Percentiles rank a stretch among this genome's conserved stretches.
These are phyloP conservation scores for Odobenus rosmarus DNA, from an alignment of 2,113 vertebrate species.

Conservation along the genomic window DNA sequence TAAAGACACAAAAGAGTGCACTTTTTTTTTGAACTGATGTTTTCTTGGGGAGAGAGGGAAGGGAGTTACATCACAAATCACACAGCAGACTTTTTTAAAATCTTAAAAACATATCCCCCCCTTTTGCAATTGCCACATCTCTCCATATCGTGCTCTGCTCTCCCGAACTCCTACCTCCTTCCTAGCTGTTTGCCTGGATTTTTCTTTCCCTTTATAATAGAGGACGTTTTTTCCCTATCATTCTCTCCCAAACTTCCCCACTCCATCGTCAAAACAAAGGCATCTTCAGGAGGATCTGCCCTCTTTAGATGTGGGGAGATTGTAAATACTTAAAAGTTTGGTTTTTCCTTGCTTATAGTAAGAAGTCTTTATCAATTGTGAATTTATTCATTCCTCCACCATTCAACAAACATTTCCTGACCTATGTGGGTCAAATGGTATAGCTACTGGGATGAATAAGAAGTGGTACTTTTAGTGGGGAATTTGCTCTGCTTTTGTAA, in stretches of 20 bases:
- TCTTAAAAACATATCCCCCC: background rate
- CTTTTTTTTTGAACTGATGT: background rate
- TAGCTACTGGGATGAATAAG: background rate
- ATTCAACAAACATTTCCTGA: conserved; percentile 20
- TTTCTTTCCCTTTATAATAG: background rate
- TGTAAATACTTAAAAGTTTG: background rate
- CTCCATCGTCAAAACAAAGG: background rate
- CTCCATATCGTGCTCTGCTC: background rate
- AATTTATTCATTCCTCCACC: background rate
- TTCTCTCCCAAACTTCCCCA: background rate
- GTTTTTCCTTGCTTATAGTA: background rate
- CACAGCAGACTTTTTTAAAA: background rate
- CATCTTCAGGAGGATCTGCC: background rate
- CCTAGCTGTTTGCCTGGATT: background rate
- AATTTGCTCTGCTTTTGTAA: conserved; percentile 37
- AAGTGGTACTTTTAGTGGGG: background rate
- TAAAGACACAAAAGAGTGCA: background rate
- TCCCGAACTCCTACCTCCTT: background rate
- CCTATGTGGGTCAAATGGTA: background rate
- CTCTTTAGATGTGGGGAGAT: background rate
- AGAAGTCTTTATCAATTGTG: background rate
- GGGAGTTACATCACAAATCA: background rate
- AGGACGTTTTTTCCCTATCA: background rate
- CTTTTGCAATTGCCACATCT: background rate
- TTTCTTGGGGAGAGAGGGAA: background rate